Evolutionary conservation across 2,797 vertebrate species (phyloP), one percentile per base, ranked within the genome.

Genomic region (Pangasius larnaudii): DNA sequence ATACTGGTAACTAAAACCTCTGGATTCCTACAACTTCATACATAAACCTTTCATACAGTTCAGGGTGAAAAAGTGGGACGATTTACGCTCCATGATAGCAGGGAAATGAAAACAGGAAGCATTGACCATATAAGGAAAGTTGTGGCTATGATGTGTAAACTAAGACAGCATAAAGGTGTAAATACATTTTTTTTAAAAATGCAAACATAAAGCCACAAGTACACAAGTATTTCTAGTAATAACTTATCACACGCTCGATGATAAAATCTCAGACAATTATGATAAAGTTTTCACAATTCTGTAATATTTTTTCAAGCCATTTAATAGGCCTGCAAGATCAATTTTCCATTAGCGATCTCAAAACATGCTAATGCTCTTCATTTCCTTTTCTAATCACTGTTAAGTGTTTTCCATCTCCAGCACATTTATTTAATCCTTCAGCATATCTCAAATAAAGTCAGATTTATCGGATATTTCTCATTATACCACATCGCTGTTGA

Each of bases 1-100:
- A 91, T 96, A 84, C 89, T 98, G 96, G 97, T 97, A 93, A 65
- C 95, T 27, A 84, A 27, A 51, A 33, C 72, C 22, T 19, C 81
- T 4, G 10, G 8, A 84, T 30, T 83, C 27, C 7, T 22, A 30
- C 1, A 0, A 42, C 13, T 46, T 10, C 2, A 27, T 13, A 0
- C 7, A 30, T 9, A 19, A 58, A 39, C 3, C 8, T 24, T 80
- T 39, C 10, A 19, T 19, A 7, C 10, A 63, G 3, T 63, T 46
- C 36, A 65, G 27, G 8, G 39, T 49, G 27, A 6, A 33, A 19
- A 30, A 19, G 1, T 9, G 61, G 6, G 9, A 67, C 9, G 0
- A 67, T 13, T 65, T 65, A 18, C 4, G 18, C n/a, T 36, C 16
- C n/a, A 19, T 53, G n/a, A 49, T 16, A 30, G 16, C 18, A 36